Percentiles rank a stretch among this genome's conserved stretches.
Conservation (phyloP, 2,113 vertebrate genomes). For the Pseudonaja textilis region DNA sequence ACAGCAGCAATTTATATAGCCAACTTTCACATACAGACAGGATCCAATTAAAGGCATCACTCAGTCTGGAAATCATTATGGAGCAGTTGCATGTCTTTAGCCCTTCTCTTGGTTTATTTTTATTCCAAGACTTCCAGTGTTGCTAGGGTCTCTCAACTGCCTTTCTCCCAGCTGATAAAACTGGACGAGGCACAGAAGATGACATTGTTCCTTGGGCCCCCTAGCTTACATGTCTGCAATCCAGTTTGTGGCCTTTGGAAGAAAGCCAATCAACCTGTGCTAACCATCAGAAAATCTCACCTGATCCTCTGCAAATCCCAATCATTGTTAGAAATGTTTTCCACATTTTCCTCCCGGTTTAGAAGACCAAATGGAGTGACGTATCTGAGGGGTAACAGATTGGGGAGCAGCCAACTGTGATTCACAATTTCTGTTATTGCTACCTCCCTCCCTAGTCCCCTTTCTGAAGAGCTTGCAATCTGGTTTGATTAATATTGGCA, state of each 20-base stretch:
- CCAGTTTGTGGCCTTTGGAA: background rate
- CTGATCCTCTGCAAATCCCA: background rate
- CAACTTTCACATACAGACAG: background rate
- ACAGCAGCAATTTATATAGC: background rate
- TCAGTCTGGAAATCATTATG: background rate
- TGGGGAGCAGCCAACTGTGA: background rate
- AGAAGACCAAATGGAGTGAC: background rate
- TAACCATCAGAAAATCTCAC: background rate
- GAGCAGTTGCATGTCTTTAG: background rate
- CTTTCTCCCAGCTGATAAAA: background rate
- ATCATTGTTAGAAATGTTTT: background rate
- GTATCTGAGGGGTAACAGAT: background rate
- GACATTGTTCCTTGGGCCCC: background rate
- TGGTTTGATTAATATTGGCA: background rate
- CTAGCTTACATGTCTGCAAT: background rate
- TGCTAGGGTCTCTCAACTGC: background rate
- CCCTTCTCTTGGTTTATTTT: background rate
- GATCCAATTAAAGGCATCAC: background rate
- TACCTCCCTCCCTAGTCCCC: background rate
- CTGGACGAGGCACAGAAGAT: background rate
- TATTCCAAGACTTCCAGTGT: background rate
- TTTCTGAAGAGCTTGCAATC: background rate
- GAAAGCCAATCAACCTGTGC: background rate
- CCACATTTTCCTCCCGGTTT: background rate
- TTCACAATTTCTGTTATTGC: background rate